Evolutionary conservation across 1,140 invertebrate species (phyloP), one percentile per base, ranked within the genome.

Genomic region (Diorhabda carinulata): DNA sequence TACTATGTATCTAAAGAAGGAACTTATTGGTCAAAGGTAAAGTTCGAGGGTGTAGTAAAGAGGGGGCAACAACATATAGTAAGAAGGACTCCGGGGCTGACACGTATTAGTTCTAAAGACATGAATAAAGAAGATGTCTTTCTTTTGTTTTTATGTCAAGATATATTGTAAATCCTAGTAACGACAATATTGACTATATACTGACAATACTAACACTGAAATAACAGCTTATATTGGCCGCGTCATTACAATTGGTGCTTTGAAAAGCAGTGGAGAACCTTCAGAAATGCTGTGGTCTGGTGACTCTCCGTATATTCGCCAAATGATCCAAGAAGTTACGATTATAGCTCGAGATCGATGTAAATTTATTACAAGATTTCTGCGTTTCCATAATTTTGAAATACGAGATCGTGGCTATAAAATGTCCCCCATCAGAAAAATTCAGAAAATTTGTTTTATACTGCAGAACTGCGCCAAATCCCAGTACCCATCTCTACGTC

Each of bases 351-450:
- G 25, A 25, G 25, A 25, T 0, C 25, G 0, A 25, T 25, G 25
- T 1, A 1, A 25, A 25, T 25, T 25, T 25, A 25, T 25, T 25
- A 25, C 25, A 25, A 25, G 25, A 25, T 25, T 25, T 1, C 25
- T 25, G 1, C 25, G 25, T 25, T 25, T 25, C 0, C 25, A 25
- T 25, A 25, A 25, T 25, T 25, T 25, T 25, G 25, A 25, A 25
- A 25, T 25, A 25, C 25, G 40, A 52, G 47, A 56, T 10, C 45
- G 5, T 6, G 43, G 5, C 4, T 43, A 64, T 25, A 64, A 64
- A 64, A 8, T 64, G 63, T 43, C 63, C n/a, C n/a, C 47, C 2
- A 64, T 64, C 5, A n/a, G 58, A n/a, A n/a, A 5, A 7, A 7
- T 10, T 59, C 10, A 2, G 2, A 7, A 25, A n/a, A 5, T 59